A percentile compares a stretch with the other conserved stretches of the same genome.
phyloP scores from a whole-genome alignment of 2,888 invertebrate species.

The Pseudoips prasinana region DNA sequence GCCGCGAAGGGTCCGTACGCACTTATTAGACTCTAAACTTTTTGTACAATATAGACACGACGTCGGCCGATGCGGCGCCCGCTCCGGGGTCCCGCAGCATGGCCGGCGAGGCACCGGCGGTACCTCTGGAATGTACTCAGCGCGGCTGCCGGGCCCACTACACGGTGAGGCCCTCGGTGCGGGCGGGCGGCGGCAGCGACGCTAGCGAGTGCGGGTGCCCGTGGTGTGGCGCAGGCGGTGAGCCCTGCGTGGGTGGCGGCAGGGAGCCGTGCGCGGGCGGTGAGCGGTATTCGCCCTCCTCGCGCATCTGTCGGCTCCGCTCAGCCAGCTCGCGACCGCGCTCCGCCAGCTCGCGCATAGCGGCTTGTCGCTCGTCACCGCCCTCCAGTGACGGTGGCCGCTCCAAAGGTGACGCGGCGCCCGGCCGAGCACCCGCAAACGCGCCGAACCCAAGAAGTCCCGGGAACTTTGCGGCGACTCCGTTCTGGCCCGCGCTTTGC shows the following conservation, averaged over 20 bases:
- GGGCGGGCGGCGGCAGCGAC: conserved; percentile 83
- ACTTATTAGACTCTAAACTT: conserved; percentile 48
- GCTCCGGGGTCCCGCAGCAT: no score
- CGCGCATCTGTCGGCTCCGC: conserved; percentile 75
- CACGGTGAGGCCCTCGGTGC: conserved; percentile 89
- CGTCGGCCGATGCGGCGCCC: conserved; percentile 22
- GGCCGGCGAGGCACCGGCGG: conserved; percentile 22
- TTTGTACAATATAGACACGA: conserved; percentile 71
- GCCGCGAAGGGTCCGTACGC: conserved; percentile 53
- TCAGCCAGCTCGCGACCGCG: conserved; percentile 79
- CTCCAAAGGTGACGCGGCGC: conserved; percentile 78
- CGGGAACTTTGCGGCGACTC: conserved; percentile 86
- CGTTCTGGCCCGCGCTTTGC: conserved; percentile 87
- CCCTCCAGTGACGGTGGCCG: conserved; percentile 72
- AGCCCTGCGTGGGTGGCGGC: conserved; percentile 72
- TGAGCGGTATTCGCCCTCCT: conserved; percentile 75
- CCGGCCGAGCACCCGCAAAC: conserved; percentile 80
- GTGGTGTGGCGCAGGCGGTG: conserved; percentile 78
- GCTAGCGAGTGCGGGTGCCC: conserved; percentile 76
- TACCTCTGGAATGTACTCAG: conserved; percentile 56
- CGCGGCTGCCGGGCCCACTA: conserved; percentile 56
- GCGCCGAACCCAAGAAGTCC: conserved; percentile 90
- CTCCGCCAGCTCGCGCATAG: conserved; percentile 79
- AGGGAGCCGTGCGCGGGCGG: conserved; percentile 65
- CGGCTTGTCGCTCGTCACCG: conserved; percentile 70